Conservation (phyloP, 2,888 invertebrate genomes). For the Protula sp. region DNA sequence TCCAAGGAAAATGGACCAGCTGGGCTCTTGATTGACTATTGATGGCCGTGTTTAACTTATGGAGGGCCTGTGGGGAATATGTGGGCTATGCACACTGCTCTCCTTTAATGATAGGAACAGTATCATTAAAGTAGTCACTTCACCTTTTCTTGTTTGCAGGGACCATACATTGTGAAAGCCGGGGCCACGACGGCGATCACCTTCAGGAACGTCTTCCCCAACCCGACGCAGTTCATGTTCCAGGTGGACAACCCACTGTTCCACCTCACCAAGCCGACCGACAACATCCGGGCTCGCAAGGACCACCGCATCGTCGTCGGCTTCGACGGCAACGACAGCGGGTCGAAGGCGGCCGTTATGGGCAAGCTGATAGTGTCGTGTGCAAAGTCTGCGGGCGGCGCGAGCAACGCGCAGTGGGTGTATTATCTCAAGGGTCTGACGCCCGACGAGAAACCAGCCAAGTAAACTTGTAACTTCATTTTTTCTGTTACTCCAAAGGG, state of each 20-base stretch:
- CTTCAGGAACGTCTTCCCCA: constrained; percentile 57
- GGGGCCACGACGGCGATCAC: constrained; percentile 50
- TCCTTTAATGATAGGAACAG: too few species aligned
- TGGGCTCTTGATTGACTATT: too few species aligned
- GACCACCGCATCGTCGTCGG: constrained; percentile 52
- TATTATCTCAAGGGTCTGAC: constrained; percentile 52
- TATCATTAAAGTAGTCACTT: too few species aligned
- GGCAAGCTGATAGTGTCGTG: constrained; percentile 51
- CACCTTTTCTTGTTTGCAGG: constrained; percentile 38
- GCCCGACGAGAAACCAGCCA: constrained; percentile 15
- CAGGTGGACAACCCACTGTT: constrained; percentile 55
- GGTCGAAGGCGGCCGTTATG: constrained; percentile 50
- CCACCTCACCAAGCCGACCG: constrained; percentile 49
- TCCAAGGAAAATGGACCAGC: too few species aligned
- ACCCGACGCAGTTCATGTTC: constrained; percentile 52
- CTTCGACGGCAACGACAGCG: constrained; percentile 51
- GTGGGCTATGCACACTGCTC: too few species aligned
- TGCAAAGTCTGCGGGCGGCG: constrained; percentile 47
- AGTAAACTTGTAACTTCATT: too few species aligned
- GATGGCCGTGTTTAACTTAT: too few species aligned
- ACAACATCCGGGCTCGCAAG: constrained; percentile 52
- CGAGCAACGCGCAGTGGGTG: constrained; percentile 52
- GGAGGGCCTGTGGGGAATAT: too few species aligned
- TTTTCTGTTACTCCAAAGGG: too few species aligned
- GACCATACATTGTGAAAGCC: constrained; percentile 55